Evolutionary conservation across 2,113 vertebrate species (phyloP).

Genomic region (Nyctibius bracteatus): DNA sequence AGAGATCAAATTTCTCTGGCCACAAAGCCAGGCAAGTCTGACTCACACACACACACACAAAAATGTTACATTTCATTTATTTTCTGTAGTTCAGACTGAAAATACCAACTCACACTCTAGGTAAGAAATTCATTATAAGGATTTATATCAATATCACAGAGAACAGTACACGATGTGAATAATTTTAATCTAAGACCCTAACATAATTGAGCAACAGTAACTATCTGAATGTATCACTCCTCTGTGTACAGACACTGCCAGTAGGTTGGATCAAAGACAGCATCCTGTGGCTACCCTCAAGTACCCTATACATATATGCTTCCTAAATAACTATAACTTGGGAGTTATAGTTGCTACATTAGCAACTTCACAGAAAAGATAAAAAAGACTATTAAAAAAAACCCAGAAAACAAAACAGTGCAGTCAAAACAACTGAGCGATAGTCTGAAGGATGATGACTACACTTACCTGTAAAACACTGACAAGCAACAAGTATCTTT

Average conservation of each 20-base stretch:
- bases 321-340: not conserved
- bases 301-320: not conserved
- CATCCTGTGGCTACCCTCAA: not conserved
- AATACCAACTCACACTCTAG: not conserved
- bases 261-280: not conserved
- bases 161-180: fast-evolving
- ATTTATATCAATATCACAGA: not conserved
- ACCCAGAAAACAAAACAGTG: not conserved
- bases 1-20: not conserved
- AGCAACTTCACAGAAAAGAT: not conserved
- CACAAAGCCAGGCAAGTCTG: not conserved
- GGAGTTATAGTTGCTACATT: no score
- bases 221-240: not conserved
- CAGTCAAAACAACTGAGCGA: not conserved
- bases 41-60: not conserved
- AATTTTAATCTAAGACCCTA: not conserved
- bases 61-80: not conserved
- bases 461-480: not conserved
- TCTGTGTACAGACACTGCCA: not conserved
- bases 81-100: not conserved
- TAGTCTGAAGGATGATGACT: not conserved
- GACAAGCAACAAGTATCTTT: not conserved
- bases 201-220: not conserved
- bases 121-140: not conserved
- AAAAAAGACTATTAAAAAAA: no score